A percentile compares a stretch with the other conserved stretches of the same genome.
These are phyloP conservation scores for Setophaga kirtlandii DNA, from an alignment of 2,113 vertebrate species.

Conservation along the genomic window DNA sequence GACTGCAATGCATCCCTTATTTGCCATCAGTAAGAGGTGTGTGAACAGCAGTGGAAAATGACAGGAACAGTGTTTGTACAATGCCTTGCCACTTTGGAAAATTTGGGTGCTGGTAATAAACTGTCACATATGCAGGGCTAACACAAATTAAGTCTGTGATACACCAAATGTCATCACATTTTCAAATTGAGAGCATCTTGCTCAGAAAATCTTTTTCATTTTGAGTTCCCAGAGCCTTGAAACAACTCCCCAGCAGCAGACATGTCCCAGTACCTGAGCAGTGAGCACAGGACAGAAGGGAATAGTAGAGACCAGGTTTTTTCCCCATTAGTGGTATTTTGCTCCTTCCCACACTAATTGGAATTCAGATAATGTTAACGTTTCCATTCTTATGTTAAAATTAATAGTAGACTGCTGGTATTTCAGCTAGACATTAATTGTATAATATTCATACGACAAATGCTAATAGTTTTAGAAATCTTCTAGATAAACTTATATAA, in stretches of 20 bases:
- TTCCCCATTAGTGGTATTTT: slow-evolving; percentile 24
- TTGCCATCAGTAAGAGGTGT: neutral
- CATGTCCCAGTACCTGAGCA: neutral
- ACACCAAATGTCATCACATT: slow-evolving; percentile 13
- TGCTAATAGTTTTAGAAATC: slow-evolving; percentile 63
- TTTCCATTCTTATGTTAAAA: slow-evolving; percentile 65
- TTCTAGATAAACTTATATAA: slow-evolving; percentile 64
- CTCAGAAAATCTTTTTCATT: neutral
- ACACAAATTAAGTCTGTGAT: slow-evolving; percentile 28
- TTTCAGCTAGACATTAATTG: slow-evolving; percentile 59
- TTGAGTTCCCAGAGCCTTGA: neutral
- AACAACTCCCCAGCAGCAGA: neutral
- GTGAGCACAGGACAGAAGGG: neutral
- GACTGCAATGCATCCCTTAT: slow-evolving; percentile 9
- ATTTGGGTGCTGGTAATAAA: neutral
- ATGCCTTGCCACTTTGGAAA: neutral
- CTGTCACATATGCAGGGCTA: neutral
- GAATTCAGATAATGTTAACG: slow-evolving; percentile 38
- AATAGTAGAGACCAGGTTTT: neutral
- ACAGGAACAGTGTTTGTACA: neutral
- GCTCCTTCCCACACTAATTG: slow-evolving; percentile 36
- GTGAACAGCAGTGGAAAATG: neutral
- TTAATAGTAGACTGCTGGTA: slow-evolving; percentile 63
- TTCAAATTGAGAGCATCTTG: neutral
- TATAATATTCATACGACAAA: slow-evolving; percentile 61